Conservation (phyloP, 2,888 invertebrate genomes). For the Diaphora mendica region DNA sequence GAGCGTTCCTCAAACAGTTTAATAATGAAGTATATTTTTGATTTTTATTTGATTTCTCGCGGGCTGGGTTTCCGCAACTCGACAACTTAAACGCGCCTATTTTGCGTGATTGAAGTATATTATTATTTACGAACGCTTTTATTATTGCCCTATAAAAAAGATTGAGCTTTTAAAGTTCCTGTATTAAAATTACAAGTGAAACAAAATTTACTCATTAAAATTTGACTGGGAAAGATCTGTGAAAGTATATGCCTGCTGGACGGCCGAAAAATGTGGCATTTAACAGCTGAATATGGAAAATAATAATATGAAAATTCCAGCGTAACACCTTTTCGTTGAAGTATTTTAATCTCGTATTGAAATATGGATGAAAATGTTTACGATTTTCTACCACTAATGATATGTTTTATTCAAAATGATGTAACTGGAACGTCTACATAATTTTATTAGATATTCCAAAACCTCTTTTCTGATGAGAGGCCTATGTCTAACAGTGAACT, state of each 20-base stretch:
- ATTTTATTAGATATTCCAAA: background rate
- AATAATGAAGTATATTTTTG: too few relatives aligned
- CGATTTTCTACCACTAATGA: background rate
- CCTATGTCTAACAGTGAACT: too few relatives aligned
- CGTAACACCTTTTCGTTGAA: background rate
- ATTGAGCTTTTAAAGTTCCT: background rate
- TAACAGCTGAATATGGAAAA: background rate
- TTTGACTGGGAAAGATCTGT: background rate
- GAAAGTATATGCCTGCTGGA: background rate
- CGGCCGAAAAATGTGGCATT: background rate
- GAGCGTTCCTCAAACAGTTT: background rate
- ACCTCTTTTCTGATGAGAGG: too few relatives aligned
- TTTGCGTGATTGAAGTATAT: too few relatives aligned
- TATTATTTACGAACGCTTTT: too few relatives aligned
- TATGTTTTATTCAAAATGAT: background rate
- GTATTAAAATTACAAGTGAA: background rate
- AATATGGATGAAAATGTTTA: background rate
- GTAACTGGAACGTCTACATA: background rate
- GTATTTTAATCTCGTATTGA: background rate
- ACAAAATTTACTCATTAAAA: background rate
- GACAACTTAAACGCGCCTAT: too few relatives aligned
- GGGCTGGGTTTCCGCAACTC: too few relatives aligned
- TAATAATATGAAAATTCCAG: background rate
- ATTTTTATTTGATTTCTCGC: too few relatives aligned
- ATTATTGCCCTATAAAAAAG: too few relatives aligned